Conservation (phyloP, 2,113 vertebrate species). For the Ciconia maguari region DNA sequence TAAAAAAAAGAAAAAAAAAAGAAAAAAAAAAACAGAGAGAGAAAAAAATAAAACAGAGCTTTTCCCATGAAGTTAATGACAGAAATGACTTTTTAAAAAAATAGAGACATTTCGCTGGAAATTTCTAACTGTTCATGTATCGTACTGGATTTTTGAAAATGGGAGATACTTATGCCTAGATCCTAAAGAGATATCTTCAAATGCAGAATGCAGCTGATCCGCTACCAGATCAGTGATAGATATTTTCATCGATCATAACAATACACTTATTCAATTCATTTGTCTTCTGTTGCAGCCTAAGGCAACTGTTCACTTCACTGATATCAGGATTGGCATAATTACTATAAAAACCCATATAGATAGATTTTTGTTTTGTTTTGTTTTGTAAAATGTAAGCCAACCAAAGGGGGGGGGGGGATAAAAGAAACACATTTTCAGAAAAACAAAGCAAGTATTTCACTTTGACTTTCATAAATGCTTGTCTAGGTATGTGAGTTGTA, state of each 20-base stretch:
- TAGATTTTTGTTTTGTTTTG: not conserved
- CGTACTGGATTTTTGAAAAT: not conserved
- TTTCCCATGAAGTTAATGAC: not conserved
- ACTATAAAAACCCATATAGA: not conserved
- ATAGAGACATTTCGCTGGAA: not conserved
- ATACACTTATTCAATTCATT: not conserved
- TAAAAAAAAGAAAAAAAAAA: no score
- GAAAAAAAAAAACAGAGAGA: no score
- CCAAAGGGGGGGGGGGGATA: not conserved
- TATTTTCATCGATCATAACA: constrained; percentile 12
- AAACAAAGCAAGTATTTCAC: constrained; percentile 23
- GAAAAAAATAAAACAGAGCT: not conserved
- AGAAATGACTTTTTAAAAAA: not conserved
- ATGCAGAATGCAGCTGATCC: not conserved
- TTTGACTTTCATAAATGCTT: constrained; percentile 27
- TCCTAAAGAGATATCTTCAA: not conserved
- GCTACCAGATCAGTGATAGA: not conserved
- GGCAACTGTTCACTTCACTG: not conserved
- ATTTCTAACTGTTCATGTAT: not conserved
- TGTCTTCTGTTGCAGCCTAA: not conserved
- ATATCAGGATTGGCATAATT: not conserved
- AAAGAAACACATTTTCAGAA: not conserved
- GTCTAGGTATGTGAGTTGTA: not conserved
- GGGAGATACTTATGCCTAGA: not conserved
- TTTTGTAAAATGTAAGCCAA: not conserved